Conservation (phyloP, 2,888 invertebrate species). For the Liopterus haemorrhoidalis region DNA sequence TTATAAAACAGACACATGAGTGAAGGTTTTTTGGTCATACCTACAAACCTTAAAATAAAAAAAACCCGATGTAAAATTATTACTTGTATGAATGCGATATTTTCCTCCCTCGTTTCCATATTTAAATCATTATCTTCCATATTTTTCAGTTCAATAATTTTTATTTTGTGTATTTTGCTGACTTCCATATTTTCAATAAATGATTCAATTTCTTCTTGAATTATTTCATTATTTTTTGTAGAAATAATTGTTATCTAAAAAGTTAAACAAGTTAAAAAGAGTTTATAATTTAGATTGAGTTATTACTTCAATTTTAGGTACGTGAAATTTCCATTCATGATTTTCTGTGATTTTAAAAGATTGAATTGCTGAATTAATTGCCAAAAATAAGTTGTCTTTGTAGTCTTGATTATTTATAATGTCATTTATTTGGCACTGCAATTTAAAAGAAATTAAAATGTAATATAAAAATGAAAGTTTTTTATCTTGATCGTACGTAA, state of each 20-base stretch:
- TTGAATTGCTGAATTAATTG: slow-evolving; percentile 14
- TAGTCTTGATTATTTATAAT: slow-evolving; percentile 10
- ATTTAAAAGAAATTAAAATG: neutral
- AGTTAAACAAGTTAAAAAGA: neutral
- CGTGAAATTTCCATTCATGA: slow-evolving; percentile 10
- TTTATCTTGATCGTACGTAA: slow-evolving; percentile 10
- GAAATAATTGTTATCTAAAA: slow-evolving; percentile 18
- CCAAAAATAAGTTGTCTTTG: slow-evolving; percentile 14
- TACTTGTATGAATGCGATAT: slow-evolving; percentile 14
- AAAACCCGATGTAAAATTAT: too few species aligned
- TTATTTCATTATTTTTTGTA: slow-evolving; percentile 9
- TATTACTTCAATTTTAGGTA: slow-evolving; percentile 13
- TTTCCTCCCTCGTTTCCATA: slow-evolving; percentile 5
- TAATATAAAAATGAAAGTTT: slow-evolving; percentile 1
- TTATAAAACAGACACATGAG: too few species aligned
- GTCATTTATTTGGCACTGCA: slow-evolving; percentile 17
- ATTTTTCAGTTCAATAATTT: slow-evolving; percentile 13
- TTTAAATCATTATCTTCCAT: too few species aligned
- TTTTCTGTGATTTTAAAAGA: slow-evolving; percentile 10
- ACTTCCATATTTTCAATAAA: slow-evolving; percentile 19
- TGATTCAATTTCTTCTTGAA: slow-evolving; percentile 13
- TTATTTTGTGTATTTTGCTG: slow-evolving; percentile 15
- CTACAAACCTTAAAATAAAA: too few species aligned
- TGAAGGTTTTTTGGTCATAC: too few species aligned
- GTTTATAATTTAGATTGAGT: too few species aligned